Evolutionary conservation across 2,888 invertebrate genomes (phyloP).

Genomic region (Ramazzottius varieornatus): DNA sequence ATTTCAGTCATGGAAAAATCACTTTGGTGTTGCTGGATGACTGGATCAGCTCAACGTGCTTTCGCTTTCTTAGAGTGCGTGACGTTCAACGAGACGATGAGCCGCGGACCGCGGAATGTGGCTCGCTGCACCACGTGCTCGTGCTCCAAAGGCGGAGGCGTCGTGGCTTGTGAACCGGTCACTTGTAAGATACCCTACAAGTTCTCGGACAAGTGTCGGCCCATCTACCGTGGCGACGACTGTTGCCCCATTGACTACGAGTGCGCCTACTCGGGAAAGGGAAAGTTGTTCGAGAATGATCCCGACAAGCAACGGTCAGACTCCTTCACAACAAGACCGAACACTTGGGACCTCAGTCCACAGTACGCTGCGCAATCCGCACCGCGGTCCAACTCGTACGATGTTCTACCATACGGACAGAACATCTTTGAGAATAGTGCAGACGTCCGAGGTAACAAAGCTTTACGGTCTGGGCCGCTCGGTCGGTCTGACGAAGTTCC

Average conservation of each 20-base stretch:
- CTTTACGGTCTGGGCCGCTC: neutral
- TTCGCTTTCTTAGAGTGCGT: neutral
- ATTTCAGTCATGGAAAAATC: no score
- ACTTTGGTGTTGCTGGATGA: no score
- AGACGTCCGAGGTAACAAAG: neutral
- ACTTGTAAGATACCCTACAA: neutral
- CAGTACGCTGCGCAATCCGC: neutral
- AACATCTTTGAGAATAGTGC: neutral
- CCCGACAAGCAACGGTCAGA: neutral
- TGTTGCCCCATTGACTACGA: conserved; percentile 1
- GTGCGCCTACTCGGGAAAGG: neutral
- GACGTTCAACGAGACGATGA: neutral
- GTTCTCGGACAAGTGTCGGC: neutral
- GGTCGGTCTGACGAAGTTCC: neutral
- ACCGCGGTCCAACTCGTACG: neutral
- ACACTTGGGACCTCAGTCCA: neutral
- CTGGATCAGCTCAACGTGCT: no score
- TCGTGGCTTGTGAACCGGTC: neutral
- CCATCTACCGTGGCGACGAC: neutral
- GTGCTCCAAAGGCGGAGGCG: neutral
- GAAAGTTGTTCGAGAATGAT: neutral
- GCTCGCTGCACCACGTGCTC: neutral
- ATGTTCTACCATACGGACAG: neutral
- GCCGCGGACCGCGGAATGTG: neutral
- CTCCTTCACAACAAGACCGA: neutral